Conservation (phyloP, 2,113 vertebrate genomes). For the Alethe castanea region DNA sequence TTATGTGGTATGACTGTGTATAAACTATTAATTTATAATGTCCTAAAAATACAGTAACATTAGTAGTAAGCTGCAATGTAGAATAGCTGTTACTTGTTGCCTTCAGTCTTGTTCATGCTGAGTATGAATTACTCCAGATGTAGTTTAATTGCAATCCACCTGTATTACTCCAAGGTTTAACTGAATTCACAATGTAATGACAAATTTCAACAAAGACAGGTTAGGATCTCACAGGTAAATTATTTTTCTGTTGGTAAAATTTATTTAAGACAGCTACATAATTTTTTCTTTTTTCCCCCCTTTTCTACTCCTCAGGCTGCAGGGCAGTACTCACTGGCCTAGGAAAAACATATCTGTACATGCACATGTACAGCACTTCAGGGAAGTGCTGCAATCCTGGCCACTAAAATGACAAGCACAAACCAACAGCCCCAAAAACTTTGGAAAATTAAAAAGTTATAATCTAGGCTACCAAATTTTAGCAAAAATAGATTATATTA, state of each 20-base stretch:
- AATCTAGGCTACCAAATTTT: not conserved
- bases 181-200: not conserved
- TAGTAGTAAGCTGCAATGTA: not conserved
- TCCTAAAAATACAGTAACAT: not conserved
- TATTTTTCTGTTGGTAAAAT: not conserved
- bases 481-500: not conserved
- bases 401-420: not conserved
- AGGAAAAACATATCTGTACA: not conserved
- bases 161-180: not conserved
- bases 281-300: accelerated
- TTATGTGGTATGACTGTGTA: accelerated
- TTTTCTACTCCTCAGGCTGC: not conserved
- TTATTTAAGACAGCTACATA: not conserved
- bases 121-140: not conserved
- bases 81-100: not conserved
- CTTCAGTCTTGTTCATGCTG: not conserved
- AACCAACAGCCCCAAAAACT: accelerated
- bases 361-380: too few species aligned
- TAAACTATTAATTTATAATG: not conserved
- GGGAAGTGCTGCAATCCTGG: not conserved
- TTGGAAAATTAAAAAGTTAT: not conserved
- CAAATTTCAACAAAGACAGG: not conserved
- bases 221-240: not conserved
- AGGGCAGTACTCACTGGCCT: not conserved
- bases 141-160: not conserved